Percentiles rank a stretch among this genome's conserved stretches.
Conservation (phyloP, 2,888 invertebrate species). For the Lissocephala sabroskyi region DNA sequence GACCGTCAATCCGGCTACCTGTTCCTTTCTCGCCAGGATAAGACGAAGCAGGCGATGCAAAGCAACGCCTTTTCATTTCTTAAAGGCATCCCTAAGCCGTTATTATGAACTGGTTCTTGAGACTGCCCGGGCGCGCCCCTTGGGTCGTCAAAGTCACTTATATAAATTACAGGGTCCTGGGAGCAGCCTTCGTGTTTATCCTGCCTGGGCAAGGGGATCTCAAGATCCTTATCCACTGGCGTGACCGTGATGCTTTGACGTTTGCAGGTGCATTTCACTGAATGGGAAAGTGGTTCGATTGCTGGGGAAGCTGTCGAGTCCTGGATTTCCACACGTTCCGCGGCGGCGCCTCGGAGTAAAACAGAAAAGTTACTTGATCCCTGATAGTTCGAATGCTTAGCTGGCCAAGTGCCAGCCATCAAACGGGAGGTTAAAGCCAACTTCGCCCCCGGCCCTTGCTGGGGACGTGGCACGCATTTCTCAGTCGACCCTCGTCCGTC, state of each 20-base stretch:
- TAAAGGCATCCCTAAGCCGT: conserved; percentile 47
- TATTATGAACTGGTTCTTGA: conserved; percentile 49
- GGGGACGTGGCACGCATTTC: conserved; percentile 37
- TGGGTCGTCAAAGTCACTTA: conserved; percentile 37
- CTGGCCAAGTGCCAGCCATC: conserved; percentile 30
- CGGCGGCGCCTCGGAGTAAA: too few species aligned
- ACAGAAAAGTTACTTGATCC: too few species aligned
- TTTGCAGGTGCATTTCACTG: conserved; percentile 49
- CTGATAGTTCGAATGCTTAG: conserved; percentile 10
- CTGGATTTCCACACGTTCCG: too few species aligned
- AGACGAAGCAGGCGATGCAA: conserved; percentile 16
- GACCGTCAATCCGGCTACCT: conserved; percentile 19
- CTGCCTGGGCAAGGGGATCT: conserved; percentile 41
- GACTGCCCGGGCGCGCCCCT: too few species aligned
- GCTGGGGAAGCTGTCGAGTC: too few species aligned
- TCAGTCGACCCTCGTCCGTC: conserved; percentile 11
- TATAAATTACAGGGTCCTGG: conserved; percentile 41
- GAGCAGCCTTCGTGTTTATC: too few species aligned
- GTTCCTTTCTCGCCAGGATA: conserved; percentile 18
- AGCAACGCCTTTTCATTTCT: conserved; percentile 47
- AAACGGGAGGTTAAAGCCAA: background rate
- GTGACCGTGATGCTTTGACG: conserved; percentile 20
- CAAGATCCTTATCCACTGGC: conserved; percentile 28
- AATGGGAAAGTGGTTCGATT: conserved; percentile 50
- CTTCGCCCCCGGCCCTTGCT: too few species aligned